Evolutionary conservation across 1,140 invertebrate genomes (phyloP).

Genomic region (Lethocerus indicus): DNA sequence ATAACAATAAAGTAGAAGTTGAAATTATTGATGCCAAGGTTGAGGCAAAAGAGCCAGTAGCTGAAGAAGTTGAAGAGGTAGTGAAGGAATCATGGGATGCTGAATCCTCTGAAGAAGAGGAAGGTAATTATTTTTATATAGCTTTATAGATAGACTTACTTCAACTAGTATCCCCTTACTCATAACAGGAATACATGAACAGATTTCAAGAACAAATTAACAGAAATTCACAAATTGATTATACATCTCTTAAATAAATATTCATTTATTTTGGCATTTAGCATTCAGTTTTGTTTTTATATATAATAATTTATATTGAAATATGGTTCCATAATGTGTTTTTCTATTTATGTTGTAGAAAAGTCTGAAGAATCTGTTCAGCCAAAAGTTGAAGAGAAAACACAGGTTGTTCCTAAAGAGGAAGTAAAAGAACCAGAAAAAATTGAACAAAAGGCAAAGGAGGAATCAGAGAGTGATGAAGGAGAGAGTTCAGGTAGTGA

Average conservation of each 20-base stretch:
- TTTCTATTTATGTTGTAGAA: conserved; percentile 2
- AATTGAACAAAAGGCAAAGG: conserved; percentile 12
- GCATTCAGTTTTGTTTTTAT: not conserved
- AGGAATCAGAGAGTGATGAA: conserved; percentile 21
- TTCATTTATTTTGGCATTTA: no score
- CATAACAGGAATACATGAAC: no score
- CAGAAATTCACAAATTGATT: no score
- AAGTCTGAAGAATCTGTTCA: conserved; percentile 12
- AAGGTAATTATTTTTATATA: conserved; percentile 6
- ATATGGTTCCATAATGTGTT: no score
- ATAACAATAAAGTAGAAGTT: not conserved
- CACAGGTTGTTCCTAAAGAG: conserved; percentile 25
- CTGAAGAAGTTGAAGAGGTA: conserved; percentile 8
- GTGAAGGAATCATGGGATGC: conserved; percentile 63
- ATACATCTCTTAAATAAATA: no score
- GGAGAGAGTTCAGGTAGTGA: conserved; percentile 19
- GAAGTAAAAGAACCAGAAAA: conserved; percentile 18
- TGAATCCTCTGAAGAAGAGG: conserved; percentile 17
- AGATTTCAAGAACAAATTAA: no score
- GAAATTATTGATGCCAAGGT: conserved; percentile 1
- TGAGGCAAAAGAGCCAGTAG: not conserved
- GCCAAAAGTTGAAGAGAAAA: conserved; percentile 34
- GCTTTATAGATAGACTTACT: no score
- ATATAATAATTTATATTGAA: no score
- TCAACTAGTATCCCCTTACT: no score